These are phyloP conservation scores for Rhodinocichla rosea DNA, from an alignment of 2,113 vertebrate species.

Conservation along the genomic window DNA sequence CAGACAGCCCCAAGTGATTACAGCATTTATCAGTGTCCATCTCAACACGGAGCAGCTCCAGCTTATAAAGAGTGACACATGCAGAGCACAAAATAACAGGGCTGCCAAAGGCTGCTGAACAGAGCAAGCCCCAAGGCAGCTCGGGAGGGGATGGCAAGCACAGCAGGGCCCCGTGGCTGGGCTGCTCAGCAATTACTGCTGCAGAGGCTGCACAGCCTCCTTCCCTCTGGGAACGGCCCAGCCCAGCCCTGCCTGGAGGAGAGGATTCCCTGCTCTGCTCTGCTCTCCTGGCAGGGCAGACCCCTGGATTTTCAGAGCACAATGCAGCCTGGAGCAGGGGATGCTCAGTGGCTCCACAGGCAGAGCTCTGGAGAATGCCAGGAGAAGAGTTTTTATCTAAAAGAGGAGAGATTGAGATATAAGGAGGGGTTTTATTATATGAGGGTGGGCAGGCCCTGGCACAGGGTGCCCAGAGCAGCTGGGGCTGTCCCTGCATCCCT, in stretches of 20 bases:
- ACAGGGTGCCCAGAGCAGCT: background rate
- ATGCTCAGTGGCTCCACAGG: accelerated
- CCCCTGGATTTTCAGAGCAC: background rate
- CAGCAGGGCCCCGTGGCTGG: accelerated
- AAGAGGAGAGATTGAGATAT: background rate
- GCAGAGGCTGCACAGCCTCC: accelerated
- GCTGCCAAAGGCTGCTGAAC: background rate
- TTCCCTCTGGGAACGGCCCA: background rate
- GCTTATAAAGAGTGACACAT: background rate
- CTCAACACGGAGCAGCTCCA: background rate
- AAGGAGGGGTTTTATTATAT: background rate
- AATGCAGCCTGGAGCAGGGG: background rate
- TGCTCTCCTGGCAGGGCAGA: background rate
- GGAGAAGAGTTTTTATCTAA: background rate
- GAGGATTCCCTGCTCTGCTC: background rate
- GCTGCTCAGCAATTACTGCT: background rate
- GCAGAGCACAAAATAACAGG: background rate
- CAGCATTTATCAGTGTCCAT: background rate
- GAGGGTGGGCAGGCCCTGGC: background rate
- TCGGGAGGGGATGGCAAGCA: background rate
- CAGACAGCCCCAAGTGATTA: background rate
- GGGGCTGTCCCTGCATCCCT: background rate
- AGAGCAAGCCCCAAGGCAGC: background rate
- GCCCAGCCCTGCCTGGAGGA: background rate
- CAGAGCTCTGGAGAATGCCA: background rate